Conservation (phyloP, 2,113 vertebrate genomes). For the Oncorhynchus keta region DNA sequence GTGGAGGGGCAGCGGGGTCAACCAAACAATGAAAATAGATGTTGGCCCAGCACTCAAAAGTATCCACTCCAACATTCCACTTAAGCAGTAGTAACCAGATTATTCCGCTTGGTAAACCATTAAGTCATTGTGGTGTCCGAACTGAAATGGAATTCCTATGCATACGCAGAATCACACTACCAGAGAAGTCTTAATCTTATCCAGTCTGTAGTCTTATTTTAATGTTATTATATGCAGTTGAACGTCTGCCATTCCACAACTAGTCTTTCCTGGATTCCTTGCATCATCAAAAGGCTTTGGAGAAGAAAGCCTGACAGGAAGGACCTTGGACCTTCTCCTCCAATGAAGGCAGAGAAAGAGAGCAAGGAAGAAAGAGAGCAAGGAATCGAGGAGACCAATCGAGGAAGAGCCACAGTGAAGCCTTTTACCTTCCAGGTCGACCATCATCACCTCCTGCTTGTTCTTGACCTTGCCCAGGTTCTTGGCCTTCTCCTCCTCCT, state of each 20-base stretch:
- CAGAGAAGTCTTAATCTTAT: not conserved
- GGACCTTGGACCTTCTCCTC: too few relatives aligned
- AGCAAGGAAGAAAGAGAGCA: too few relatives aligned
- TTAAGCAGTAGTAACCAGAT: slow-evolving; percentile 20
- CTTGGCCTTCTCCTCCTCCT: slow-evolving; percentile 98
- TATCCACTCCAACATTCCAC: too few relatives aligned
- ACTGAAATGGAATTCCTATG: not conserved
- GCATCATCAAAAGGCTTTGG: too few relatives aligned
- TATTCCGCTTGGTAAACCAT: slow-evolving; percentile 9
- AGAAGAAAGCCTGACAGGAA: too few relatives aligned
- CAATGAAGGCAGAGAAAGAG: too few relatives aligned
- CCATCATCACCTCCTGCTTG: slow-evolving; percentile 99
- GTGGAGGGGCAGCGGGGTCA: not conserved
- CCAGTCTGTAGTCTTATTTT: not conserved
- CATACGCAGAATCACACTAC: not conserved
- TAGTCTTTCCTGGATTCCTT: too few relatives aligned
- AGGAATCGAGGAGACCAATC: too few relatives aligned
- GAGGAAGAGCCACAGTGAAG: not conserved
- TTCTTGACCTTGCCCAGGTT: slow-evolving; percentile 95
- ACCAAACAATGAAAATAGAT: too few relatives aligned
- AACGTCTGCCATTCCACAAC: not conserved
- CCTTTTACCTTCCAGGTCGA: slow-evolving; percentile 90
- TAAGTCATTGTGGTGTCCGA: not conserved
- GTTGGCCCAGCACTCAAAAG: too few relatives aligned
- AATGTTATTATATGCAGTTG: not conserved